Conservation (phyloP, 2,797 vertebrate genomes). For the Bucorvus abyssinicus region DNA sequence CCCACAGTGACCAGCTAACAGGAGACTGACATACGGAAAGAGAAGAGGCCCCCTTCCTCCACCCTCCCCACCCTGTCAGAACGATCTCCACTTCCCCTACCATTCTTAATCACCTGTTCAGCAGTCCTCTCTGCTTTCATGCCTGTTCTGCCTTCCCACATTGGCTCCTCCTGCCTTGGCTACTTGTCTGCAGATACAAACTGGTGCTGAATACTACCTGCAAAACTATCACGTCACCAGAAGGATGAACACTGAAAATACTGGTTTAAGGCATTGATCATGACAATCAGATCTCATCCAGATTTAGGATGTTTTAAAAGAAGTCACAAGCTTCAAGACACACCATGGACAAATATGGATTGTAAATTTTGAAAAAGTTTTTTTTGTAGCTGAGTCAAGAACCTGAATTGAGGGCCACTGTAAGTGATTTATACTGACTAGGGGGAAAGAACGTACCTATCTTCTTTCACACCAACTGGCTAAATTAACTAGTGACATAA, state of each 20-base stretch:
- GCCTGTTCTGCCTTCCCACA: not conserved
- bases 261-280: not conserved
- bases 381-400: not conserved
- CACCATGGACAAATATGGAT: not conserved
- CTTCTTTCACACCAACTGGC: not conserved
- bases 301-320: not conserved
- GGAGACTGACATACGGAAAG: not conserved
- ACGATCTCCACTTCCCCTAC: not conserved
- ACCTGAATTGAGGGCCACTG: not conserved
- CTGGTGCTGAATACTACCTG: not conserved
- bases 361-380: not conserved
- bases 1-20: not conserved
- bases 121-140: not conserved
- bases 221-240: not conserved
- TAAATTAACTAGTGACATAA: not conserved
- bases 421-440: not conserved
- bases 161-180: not conserved
- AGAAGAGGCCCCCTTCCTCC: not conserved
- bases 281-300: not conserved
- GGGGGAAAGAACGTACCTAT: not conserved
- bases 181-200: not conserved
- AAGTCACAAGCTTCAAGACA: not conserved
- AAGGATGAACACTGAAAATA: not conserved
- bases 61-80: not conserved
- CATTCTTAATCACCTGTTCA: not conserved